phyloP scores from a whole-genome alignment of 1,140 invertebrate genomes.

The Hylyphantes graminicola region DNA sequence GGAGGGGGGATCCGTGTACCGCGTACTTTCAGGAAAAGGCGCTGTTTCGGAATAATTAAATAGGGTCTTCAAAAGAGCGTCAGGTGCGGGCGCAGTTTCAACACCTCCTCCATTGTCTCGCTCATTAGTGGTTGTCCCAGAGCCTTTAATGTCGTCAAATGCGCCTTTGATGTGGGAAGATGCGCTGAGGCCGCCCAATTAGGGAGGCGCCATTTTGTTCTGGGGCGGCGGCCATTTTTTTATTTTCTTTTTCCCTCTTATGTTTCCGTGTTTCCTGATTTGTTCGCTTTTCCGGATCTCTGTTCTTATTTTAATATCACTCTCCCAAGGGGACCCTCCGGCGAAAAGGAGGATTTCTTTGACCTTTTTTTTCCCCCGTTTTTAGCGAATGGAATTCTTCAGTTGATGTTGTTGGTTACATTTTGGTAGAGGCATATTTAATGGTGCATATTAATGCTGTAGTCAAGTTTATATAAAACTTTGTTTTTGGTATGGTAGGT shows the following conservation, averaged over 20 bases:
- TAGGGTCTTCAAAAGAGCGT: conserved; percentile 51
- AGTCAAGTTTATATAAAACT: too few relatives aligned
- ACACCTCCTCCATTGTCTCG: conserved; percentile 44
- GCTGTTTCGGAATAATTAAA: conserved; percentile 42
- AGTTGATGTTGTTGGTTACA: too few relatives aligned
- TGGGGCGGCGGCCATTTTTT: not conserved
- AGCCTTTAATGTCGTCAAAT: conserved; percentile 54
- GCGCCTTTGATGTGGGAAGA: conserved; percentile 31
- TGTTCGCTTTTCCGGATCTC: not conserved
- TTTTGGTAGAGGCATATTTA: too few relatives aligned
- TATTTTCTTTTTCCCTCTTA: not conserved
- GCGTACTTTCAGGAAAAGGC: not conserved
- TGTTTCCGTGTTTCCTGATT: not conserved
- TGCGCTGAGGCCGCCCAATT: conserved; percentile 28
- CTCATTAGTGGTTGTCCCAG: conserved; percentile 39
- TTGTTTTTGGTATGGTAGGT: too few relatives aligned
- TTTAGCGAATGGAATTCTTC: too few relatives aligned
- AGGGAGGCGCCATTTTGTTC: not conserved
- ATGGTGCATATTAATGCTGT: too few relatives aligned
- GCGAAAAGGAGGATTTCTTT: too few relatives aligned
- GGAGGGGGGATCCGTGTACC: too few relatives aligned
- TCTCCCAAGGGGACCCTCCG: too few relatives aligned
- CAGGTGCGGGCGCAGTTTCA: conserved; percentile 29
- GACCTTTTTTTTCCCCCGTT: too few relatives aligned
- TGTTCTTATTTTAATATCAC: too few relatives aligned